A percentile compares a stretch with the other conserved stretches of the same genome.
Conservation (phyloP, 2,113 vertebrate species). For the Catagonus wagneri region DNA sequence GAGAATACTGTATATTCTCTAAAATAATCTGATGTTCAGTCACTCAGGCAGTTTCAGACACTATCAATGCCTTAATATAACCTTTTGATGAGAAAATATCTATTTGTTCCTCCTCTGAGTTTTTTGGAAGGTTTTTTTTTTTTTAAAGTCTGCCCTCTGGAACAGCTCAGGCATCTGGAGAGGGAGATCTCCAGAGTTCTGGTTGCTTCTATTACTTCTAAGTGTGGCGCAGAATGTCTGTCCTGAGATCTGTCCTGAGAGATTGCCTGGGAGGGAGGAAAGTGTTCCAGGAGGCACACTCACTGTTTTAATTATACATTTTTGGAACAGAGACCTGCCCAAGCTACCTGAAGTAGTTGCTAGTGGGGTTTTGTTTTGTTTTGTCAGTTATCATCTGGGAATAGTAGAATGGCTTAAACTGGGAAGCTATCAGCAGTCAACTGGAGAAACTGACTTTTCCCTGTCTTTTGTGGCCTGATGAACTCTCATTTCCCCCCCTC, state of each 20-base stretch:
- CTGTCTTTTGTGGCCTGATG: neutral
- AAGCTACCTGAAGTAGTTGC: neutral
- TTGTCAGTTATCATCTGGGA: neutral
- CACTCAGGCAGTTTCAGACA: neutral
- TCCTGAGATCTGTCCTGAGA: neutral
- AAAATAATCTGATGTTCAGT: neutral
- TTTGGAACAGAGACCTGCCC: neutral
- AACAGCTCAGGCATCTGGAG: neutral
- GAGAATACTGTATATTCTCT: neutral
- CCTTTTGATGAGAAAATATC: neutral
- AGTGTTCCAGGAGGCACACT: neutral
- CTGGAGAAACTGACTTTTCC: neutral
- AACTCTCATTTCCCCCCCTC: neutral
- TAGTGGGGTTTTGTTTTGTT: constrained; percentile 26
- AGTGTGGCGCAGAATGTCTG: neutral
- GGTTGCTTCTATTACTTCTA: neutral
- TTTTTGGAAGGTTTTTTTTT: constrained; percentile 11
- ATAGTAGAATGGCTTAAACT: neutral
- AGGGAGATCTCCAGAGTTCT: neutral
- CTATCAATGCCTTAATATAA: neutral
- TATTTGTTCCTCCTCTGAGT: neutral
- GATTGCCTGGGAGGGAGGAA: neutral
- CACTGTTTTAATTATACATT: neutral
- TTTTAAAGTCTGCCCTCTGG: neutral
- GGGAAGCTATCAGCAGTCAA: neutral